Conservation (phyloP, 2,888 invertebrate genomes). For the Erebia palarica region DNA sequence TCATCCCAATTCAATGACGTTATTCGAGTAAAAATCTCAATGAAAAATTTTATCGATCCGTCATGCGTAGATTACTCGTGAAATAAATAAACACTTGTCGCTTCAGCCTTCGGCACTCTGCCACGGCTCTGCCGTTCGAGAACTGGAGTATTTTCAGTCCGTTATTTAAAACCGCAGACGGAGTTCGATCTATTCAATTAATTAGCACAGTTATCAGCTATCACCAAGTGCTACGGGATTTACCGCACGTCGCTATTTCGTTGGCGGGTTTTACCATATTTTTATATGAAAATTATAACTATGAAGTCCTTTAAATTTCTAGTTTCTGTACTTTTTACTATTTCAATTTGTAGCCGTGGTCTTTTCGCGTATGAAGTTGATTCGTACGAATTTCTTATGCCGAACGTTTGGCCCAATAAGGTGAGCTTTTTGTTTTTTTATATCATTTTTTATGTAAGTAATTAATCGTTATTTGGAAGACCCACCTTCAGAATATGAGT, state of each 20-base stretch:
- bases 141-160: neutral
- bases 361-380: conserved; percentile 61
- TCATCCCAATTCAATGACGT: conserved; percentile 59
- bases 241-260: conserved; percentile 30
- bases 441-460: neutral
- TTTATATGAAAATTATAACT: conserved; percentile 10
- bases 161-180: conserved; percentile 4
- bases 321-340: conserved; percentile 30
- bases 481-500: neutral
- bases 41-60: conserved; percentile 54
- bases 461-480: neutral
- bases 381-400: conserved; percentile 90
- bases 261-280: conserved; percentile 18
- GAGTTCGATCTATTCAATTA: conserved; percentile 25
- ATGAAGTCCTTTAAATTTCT: conserved; percentile 38
- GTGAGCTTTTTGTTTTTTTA: conserved; percentile 79
- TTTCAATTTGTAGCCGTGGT: conserved; percentile 33
- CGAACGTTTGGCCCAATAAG: conserved; percentile 89
- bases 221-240: conserved; percentile 28
- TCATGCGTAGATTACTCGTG: conserved; percentile 38
- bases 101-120: conserved; percentile 36
- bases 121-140: neutral
- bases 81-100: conserved; percentile 60
- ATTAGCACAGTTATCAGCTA: conserved; percentile 29
- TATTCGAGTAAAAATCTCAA: conserved; percentile 46